A percentile compares a stretch with the other conserved stretches of the same genome.
These are phyloP conservation scores for Chalcis sispes DNA, from an alignment of 2,888 invertebrate species.

Conservation along the genomic window DNA sequence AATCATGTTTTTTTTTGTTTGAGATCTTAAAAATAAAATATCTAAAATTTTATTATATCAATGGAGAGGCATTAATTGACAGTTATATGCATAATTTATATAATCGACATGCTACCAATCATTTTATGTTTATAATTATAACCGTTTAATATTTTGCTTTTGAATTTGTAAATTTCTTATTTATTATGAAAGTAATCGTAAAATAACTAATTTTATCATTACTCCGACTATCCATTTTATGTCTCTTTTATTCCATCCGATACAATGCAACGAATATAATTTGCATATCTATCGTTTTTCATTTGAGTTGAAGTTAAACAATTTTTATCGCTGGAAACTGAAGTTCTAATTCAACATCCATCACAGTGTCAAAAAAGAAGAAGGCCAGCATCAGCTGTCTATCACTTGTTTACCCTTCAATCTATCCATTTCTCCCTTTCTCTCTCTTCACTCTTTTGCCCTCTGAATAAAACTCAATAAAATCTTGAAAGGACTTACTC, in stretches of 20 bases:
- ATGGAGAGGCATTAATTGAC: constrained; percentile 10
- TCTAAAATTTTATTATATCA: no score
- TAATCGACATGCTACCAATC: no score
- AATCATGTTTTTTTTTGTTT: background rate
- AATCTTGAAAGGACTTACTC: background rate
- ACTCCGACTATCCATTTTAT: background rate
- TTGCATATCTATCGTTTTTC: background rate
- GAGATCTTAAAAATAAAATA: background rate
- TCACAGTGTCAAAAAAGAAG: constrained; percentile 8
- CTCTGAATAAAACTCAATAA: background rate
- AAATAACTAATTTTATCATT: background rate
- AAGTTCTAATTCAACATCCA: background rate
- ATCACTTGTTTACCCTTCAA: background rate
- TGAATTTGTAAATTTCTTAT: no score
- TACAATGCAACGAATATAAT: background rate
- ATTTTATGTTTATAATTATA: no score
- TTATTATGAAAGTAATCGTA: no score
- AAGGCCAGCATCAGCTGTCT: background rate
- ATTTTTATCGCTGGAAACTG: background rate
- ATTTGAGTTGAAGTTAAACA: no score
- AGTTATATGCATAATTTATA: no score
- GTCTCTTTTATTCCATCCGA: background rate
- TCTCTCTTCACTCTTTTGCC: background rate
- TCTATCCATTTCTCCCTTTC: no score
- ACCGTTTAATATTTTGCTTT: no score